Base-by-base conservation (phyloP, 1,140 invertebrate genomes). In the Parapsyche elsis region DNA sequence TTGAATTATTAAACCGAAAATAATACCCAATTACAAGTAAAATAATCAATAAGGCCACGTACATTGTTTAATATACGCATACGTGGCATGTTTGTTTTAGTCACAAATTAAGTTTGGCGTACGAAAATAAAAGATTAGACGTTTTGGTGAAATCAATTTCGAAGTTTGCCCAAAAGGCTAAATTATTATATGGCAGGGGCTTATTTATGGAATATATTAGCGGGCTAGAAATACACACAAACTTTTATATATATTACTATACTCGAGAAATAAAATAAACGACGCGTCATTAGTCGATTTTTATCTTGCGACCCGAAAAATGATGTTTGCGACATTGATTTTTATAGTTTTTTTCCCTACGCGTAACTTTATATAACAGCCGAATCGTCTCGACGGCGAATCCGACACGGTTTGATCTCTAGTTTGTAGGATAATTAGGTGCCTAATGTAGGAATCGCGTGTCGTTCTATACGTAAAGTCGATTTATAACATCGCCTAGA, bases 371-470 rank as follows among this genome's bases (percentile, higher is more conserved):
- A 16, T 53, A 53, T 5, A 53, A 16, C 10, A 53, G 2, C 49
- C 16, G 21, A n/a, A 61, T 21, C 57, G 57, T 61, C 57, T 61
- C 16, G 57, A 61, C 57, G 14, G 2, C n/a, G 57, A 67, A 67
- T 67, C 64, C 23, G 23, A 67, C 9, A 26, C 64, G 64, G 64
- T 67, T 23, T 67, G 64, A 67, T 67, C 64, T 67, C 16, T 21
- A 61, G 7, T 21, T n/a, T 61, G 57, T 7, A 38, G 57, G 30
- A 38, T 38, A 38, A 38, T 38, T 38, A 38, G 57, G 7, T 67
- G 14, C 9, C 59, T 67, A 67, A 67, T 67, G 21, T 23, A 1
- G 1, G 14, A 23, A 67, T 67, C 64, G 64, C 64, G 64, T 67
- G 64, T 53, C 49, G 49, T 38, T 38, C 7, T 38, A 38, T 38